These are phyloP conservation scores for Meta bourneti DNA, from an alignment of 2,888 invertebrate genomes.

Conservation along the genomic window DNA sequence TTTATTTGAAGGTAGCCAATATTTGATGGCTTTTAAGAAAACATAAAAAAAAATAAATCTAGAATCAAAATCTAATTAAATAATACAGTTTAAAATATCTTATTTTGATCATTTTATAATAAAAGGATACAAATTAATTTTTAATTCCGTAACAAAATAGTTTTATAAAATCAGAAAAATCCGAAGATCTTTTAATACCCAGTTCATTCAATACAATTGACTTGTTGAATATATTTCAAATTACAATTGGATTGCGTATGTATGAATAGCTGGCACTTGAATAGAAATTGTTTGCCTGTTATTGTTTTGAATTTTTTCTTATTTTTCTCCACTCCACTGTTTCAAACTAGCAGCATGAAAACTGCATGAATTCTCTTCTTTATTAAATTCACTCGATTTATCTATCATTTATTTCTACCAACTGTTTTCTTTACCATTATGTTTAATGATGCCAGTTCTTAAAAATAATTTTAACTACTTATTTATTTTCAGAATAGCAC, in stretches of 20 bases:
- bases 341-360: constrained; percentile 54
- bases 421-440: constrained; percentile 23
- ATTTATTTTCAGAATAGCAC: background rate
- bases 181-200: background rate
- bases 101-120: background rate
- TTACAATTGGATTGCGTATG: constrained; percentile 68
- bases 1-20: no score
- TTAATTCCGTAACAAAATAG: background rate
- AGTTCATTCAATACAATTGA: constrained; percentile 17
- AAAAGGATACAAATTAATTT: background rate
- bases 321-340: constrained; percentile 66
- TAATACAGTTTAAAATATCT: background rate
- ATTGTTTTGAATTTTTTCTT: constrained; percentile 57
- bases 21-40: no score
- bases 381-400: constrained; percentile 26
- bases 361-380: constrained; percentile 60
- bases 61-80: background rate
- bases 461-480: background rate
- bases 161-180: background rate
- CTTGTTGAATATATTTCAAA: background rate
- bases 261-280: constrained; percentile 72
- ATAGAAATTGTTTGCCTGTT: constrained; percentile 66
- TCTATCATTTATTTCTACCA: constrained; percentile 37
- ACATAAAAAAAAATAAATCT: no score
- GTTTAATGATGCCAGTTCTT: constrained; percentile 54